Evolutionary conservation across 2,113 vertebrate genomes (phyloP).

Genomic region (Turdus rufiventris): DNA sequence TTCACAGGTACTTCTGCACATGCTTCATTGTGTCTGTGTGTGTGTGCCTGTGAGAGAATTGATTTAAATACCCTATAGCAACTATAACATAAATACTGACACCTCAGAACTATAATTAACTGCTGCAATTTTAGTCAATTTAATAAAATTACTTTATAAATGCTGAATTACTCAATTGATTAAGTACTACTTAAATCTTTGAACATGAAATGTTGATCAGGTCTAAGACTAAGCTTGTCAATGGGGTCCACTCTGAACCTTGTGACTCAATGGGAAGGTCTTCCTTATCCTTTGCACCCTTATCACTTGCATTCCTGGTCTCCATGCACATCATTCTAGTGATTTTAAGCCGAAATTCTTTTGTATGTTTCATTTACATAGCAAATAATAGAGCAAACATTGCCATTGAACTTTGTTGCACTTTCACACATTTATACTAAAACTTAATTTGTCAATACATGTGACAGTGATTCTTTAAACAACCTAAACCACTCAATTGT

Average conservation of each 20-base stretch:
- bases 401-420: neutral
- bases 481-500: neutral
- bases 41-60: neutral
- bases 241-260: neutral
- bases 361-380: neutral
- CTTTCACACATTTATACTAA: neutral
- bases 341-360: neutral
- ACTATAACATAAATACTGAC: neutral
- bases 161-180: neutral
- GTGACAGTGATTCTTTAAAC: neutral
- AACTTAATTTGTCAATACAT: neutral
- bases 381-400: neutral
- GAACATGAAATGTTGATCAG: accelerated
- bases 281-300: neutral
- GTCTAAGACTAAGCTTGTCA: neutral
- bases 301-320: neutral
- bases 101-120: neutral
- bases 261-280: neutral
- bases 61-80: neutral
- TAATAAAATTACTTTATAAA: neutral
- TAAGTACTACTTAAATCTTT: neutral
- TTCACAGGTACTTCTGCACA: neutral
- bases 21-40: neutral
- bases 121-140: neutral
- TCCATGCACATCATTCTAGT: neutral